phyloP scores from a whole-genome alignment of 2,797 vertebrate genomes.

The Kryptolebias ocellatus region DNA sequence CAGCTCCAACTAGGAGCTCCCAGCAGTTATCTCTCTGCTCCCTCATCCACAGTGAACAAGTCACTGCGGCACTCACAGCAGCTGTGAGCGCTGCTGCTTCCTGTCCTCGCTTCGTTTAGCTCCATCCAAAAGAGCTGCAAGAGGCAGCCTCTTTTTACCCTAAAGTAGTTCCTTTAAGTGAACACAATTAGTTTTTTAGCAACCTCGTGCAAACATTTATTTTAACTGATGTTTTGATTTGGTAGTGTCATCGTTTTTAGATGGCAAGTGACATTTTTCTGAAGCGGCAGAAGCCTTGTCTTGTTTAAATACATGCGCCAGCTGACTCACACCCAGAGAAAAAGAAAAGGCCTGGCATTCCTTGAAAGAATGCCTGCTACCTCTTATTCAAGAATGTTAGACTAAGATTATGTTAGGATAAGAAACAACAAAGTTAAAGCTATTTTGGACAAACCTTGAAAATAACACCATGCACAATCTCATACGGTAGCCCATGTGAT shows the following conservation, averaged over 20 bases:
- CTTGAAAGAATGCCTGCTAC: too few relatives aligned
- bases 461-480: too few relatives aligned
- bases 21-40: conserved; percentile 43
- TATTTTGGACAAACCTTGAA: too few relatives aligned
- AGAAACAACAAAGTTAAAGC: too few relatives aligned
- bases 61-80: conserved; percentile 49
- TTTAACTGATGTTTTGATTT: background rate
- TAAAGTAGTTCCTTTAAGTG: background rate
- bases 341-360: too few relatives aligned
- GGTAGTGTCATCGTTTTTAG: too few relatives aligned
- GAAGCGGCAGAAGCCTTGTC: too few relatives aligned
- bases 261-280: background rate
- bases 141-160: conserved; percentile 44
- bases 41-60: conserved; percentile 45
- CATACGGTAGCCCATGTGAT: too few relatives aligned
- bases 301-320: too few relatives aligned
- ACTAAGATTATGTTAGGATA: too few relatives aligned
- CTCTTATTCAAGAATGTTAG: too few relatives aligned
- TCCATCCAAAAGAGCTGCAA: conserved; percentile 43
- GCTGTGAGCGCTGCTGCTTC: conserved; percentile 32
- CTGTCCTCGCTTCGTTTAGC: conserved; percentile 29
- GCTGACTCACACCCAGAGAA: too few relatives aligned
- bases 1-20: conserved; percentile 47
- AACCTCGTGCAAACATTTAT: conserved; percentile 19
- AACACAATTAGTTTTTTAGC: conserved; percentile 23